Percentiles rank a stretch among this genome's conserved stretches.
Conservation (phyloP, 2,888 invertebrate genomes). For the Aproaerema taeniolella region DNA sequence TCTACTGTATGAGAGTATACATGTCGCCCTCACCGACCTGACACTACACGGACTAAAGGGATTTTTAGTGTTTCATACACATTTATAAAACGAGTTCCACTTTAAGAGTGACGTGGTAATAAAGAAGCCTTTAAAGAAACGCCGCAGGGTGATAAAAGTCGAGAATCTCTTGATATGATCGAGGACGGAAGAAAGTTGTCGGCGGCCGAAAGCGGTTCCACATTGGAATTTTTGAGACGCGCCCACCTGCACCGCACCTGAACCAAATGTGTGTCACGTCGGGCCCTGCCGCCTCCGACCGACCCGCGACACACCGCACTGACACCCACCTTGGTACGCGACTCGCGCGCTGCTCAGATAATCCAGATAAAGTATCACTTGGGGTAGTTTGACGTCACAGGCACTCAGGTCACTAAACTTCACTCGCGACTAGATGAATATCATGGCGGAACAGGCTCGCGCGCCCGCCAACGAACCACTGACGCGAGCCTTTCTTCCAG, state of each 20-base stretch:
- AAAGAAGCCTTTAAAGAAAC: conserved; percentile 22
- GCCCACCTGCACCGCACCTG: conserved; percentile 73
- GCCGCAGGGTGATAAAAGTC: conserved; percentile 23
- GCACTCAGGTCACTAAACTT: conserved; percentile 68
- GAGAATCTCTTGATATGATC: conserved; percentile 22
- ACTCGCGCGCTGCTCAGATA: too few relatives aligned
- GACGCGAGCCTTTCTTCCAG: conserved; percentile 59
- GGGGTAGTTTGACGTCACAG: conserved; percentile 71
- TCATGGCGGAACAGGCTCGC: conserved; percentile 65
- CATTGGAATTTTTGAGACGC: conserved; percentile 72
- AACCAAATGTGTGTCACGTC: conserved; percentile 74
- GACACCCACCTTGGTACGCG: too few relatives aligned
- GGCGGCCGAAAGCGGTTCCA: conserved; percentile 59
- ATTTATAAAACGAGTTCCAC: too few relatives aligned
- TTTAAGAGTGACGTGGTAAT: too few relatives aligned
- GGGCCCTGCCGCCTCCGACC: too few relatives aligned
- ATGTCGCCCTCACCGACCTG: too few relatives aligned
- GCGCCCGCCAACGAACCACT: conserved; percentile 71
- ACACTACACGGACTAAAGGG: too few relatives aligned
- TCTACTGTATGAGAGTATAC: too few relatives aligned
- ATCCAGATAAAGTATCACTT: conserved; percentile 68
- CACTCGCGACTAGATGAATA: conserved; percentile 66
- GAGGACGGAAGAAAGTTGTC: conserved; percentile 63
- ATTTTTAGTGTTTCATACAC: too few relatives aligned
- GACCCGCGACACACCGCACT: too few relatives aligned